Evolutionary conservation across 2,113 vertebrate species (phyloP), one percentile per base, ranked within the genome.

Genomic region (Tragulus kanchil): DNA sequence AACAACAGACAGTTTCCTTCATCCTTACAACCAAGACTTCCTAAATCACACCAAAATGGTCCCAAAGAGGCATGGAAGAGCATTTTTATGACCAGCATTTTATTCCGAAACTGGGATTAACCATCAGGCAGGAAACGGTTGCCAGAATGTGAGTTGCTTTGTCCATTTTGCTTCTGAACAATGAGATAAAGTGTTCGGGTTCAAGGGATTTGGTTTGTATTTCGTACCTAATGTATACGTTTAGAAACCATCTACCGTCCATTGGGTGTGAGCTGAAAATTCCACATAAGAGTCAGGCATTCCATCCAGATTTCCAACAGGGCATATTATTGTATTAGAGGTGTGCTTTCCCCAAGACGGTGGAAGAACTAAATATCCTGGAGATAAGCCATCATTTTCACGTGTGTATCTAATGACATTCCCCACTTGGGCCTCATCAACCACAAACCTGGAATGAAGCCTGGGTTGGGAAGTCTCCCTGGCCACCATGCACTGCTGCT

Each of bases 21-120:
- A 89, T 96, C 85, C 87, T 87, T 73, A 92, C 67, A 95, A 50
- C 90, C 73, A 83, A 88, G 69, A 82, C 79, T 54, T 96, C 93
- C 92, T 94, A 97, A 96, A 92, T 96, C 93, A 93, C 89, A 95
- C 59, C 95, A 90, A 59, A 92, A 94, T 87, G 73, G 69, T 8
- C 92, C 94, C 93, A 56, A 52, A 95, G 92, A 85, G 83, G 75
- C 77, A n/a, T 10, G 28, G 92, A 91, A 93, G 85, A 84, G 85
- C 77, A 75, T 31, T 92, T 96, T 97, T 92, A 94, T 28, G 81
- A 92, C 58, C 73, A 50, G 58, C 78, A 65, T 89, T 98, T 98
- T 97, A 92, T 96, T 95, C 89, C 65, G 69, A 94, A 98, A 97
- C 78, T 84, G 73, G 42, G 79, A 92, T 93, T 97, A 98, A 93